phyloP scores from a whole-genome alignment of 2,797 vertebrate species.

The Sebastolobus altivelis region DNA sequence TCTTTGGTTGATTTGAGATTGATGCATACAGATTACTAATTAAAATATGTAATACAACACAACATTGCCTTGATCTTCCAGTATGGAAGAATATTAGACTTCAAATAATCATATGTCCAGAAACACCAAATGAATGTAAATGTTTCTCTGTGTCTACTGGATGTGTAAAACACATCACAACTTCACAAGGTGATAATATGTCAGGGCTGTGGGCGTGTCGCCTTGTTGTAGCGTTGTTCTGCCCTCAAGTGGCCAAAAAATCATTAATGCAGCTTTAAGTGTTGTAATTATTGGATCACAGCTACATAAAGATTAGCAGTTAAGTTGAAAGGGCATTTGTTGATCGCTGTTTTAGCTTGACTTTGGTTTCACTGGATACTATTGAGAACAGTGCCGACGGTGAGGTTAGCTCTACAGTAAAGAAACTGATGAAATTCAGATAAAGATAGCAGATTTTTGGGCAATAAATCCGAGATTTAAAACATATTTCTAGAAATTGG shows the following conservation, averaged over 20 bases:
- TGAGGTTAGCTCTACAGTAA: neutral
- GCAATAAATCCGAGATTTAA: neutral
- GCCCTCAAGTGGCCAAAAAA: slow-evolving; percentile 19
- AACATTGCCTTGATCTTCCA: neutral
- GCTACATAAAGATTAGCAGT: slow-evolving; percentile 18
- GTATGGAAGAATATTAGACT: neutral
- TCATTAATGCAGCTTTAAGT: slow-evolving; percentile 22
- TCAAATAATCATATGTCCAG: neutral
- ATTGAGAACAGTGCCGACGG: neutral
- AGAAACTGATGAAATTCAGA: neutral
- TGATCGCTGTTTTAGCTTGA: slow-evolving; percentile 3
- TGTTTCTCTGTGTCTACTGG: slow-evolving; percentile 7
- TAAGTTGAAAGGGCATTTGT: slow-evolving; percentile 4
- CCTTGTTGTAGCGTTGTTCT: slow-evolving; percentile 6
- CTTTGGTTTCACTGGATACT: neutral
- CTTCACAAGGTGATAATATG: slow-evolving; percentile 45
- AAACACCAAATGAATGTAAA: slow-evolving; percentile 26
- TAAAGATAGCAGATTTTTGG: neutral
- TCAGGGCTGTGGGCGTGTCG: slow-evolving; percentile 26
- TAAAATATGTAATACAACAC: neutral
- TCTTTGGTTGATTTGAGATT: slow-evolving; percentile 1
- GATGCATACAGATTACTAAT: neutral
- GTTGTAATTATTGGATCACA: slow-evolving; percentile 11
- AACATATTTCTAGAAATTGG: neutral
- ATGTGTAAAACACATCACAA: slow-evolving; percentile 18